phyloP scores from a whole-genome alignment of 2,797 vertebrate species.

The Danio choprae region DNA sequence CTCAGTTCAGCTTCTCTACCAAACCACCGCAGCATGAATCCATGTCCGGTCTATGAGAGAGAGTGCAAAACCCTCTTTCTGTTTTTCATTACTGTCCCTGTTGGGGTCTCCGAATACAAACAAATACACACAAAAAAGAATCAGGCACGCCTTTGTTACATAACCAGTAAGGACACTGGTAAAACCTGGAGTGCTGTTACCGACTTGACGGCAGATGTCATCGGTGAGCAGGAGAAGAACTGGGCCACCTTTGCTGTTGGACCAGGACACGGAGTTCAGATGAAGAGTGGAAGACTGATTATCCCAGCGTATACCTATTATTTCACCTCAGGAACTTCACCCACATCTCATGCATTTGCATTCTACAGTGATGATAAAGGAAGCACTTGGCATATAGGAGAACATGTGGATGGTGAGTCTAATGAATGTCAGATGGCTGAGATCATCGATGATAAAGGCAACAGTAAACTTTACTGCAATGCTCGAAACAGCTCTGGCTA shows the following conservation, averaged over 20 bases:
- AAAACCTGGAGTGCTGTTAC: conserved; percentile 64
- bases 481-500: conserved; percentile 61
- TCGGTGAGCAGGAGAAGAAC: conserved; percentile 54
- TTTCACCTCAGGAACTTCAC: conserved; percentile 45
- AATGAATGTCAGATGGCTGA: conserved; percentile 77
- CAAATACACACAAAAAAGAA: conserved; percentile 68
- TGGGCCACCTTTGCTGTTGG: conserved; percentile 82
- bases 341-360: conserved; percentile 67
- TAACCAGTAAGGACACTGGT: conserved; percentile 72
- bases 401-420: conserved; percentile 62
- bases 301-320: conserved; percentile 71
- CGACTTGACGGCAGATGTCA: conserved; percentile 74
- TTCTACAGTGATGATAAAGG: conserved; percentile 79
- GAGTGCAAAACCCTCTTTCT: conserved; percentile 69
- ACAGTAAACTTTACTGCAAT: conserved; percentile 73
- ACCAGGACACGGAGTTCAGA: conserved; percentile 81
- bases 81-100: conserved; percentile 79
- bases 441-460: not conserved
- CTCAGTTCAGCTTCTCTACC: conserved; percentile 45
- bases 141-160: conserved; percentile 74
- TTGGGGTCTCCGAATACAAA: conserved; percentile 45
- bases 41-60: conserved; percentile 77
- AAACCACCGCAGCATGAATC: conserved; percentile 80
- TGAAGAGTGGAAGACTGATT: conserved; percentile 71
- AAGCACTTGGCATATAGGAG: conserved; percentile 69